phyloP scores from a whole-genome alignment of 1,140 invertebrate species.

The Drosophila jambulina region DNA sequence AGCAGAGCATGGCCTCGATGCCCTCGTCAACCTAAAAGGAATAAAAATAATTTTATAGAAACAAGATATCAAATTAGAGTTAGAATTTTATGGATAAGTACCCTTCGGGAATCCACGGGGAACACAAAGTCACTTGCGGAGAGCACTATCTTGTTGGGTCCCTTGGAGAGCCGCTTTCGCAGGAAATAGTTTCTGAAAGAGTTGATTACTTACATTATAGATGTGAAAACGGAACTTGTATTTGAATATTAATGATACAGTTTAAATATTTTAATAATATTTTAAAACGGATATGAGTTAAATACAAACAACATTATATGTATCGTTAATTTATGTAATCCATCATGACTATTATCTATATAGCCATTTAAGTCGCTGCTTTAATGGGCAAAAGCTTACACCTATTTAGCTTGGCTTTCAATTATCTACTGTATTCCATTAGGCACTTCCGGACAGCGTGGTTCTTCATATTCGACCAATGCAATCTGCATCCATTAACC shows the following conservation, averaged over 20 bases:
- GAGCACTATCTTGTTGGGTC: slow-evolving; percentile 91
- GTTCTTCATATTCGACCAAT: slow-evolving; percentile 4
- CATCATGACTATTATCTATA: neutral
- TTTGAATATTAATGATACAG: too few species aligned
- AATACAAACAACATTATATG: neutral
- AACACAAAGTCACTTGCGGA: slow-evolving; percentile 91
- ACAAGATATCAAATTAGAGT: neutral
- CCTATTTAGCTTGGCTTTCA: slow-evolving; percentile 29
- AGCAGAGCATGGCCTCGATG: slow-evolving; percentile 92
- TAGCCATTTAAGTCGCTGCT: neutral
- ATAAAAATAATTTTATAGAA: too few species aligned
- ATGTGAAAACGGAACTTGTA: neutral
- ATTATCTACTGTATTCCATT: slow-evolving; percentile 25
- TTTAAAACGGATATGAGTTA: neutral
- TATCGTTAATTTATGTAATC: neutral
- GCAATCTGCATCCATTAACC: slow-evolving; percentile 57
- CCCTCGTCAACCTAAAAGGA: slow-evolving; percentile 90
- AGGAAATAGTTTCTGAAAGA: slow-evolving; percentile 87
- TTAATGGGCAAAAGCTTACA: slow-evolving; percentile 25
- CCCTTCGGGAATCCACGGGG: slow-evolving; percentile 88
- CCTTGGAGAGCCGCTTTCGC: slow-evolving; percentile 89
- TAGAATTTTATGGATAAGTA: slow-evolving; percentile 81
- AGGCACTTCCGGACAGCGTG: neutral
- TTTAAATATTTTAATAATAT: neutral
- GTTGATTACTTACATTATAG: neutral